A percentile compares a stretch with the other conserved stretches of the same genome.
Conservation (phyloP, 2,113 vertebrate genomes). For the Cephalophus harveyi region DNA sequence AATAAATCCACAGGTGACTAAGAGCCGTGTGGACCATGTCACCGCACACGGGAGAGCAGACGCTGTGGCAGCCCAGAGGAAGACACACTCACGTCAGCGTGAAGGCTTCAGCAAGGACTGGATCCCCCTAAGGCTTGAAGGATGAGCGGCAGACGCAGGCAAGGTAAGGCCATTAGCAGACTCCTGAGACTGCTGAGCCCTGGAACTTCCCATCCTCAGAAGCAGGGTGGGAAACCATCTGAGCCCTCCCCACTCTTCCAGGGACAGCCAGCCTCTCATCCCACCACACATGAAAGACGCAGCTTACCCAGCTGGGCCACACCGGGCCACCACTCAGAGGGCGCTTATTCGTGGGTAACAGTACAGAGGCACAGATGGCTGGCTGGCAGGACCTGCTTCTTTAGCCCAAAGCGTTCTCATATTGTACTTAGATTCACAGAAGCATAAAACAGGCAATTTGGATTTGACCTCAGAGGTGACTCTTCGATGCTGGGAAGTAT, state of each 20-base stretch:
- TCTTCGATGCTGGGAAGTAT: not conserved
- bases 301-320: not conserved
- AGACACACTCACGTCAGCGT: rapidly evolving
- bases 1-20: not conserved
- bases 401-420: not conserved
- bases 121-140: not conserved
- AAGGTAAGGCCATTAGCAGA: not conserved
- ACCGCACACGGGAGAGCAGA: not conserved
- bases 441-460: conserved; percentile 65
- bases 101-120: not conserved
- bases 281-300: not conserved
- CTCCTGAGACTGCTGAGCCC: not conserved
- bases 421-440: conserved; percentile 41
- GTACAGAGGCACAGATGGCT: not conserved
- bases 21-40: not conserved
- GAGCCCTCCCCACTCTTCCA: not conserved
- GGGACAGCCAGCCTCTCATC: not conserved
- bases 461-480: conserved; percentile 54
- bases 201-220: not conserved
- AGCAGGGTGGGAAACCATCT: not conserved
- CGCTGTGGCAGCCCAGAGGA: not conserved
- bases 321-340: not conserved
- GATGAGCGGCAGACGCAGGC: too few relatives aligned
- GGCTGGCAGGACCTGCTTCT: not conserved
- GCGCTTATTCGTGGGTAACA: not conserved